These are phyloP conservation scores for Drosophila lacteicornis DNA, from an alignment of 1,140 invertebrate species.

Conservation along the genomic window DNA sequence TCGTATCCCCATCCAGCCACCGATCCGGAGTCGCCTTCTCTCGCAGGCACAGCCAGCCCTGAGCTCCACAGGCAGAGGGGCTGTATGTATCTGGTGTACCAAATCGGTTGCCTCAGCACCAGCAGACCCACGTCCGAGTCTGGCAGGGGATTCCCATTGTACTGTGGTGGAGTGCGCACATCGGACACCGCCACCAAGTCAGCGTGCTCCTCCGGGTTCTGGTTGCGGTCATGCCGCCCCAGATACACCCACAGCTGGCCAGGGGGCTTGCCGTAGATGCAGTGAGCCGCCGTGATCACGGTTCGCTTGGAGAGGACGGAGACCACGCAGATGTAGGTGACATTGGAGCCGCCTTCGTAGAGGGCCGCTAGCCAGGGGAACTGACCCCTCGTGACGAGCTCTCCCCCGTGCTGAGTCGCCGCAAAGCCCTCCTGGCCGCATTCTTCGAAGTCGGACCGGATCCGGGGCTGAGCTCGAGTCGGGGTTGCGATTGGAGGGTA, in stretches of 20 bases:
- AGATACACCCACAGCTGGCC: slow-evolving; percentile 13
- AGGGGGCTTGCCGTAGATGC: slow-evolving; percentile 8
- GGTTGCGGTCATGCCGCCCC: slow-evolving; percentile 15
- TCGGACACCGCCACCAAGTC: slow-evolving; percentile 5
- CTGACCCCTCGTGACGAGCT: slow-evolving; percentile 7
- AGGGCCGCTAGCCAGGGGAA: slow-evolving; percentile 22
- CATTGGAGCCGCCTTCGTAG: not conserved
- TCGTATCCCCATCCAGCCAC: slow-evolving; percentile 21
- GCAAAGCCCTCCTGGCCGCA: slow-evolving; percentile 8
- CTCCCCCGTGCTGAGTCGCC: not conserved
- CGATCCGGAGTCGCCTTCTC: slow-evolving; percentile 8
- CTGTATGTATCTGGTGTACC: slow-evolving; percentile 20
- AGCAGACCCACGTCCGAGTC: slow-evolving; percentile 18
- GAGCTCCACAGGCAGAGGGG: slow-evolving; percentile 14
- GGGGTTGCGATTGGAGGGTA: too few species aligned
- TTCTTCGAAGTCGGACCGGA: slow-evolving; percentile 1
- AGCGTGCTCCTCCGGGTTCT: slow-evolving; percentile 1
- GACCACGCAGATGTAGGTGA: slow-evolving; percentile 5
- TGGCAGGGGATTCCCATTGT: slow-evolving; percentile 5
- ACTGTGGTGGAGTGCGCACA: slow-evolving; percentile 1
- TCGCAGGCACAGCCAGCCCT: not conserved
- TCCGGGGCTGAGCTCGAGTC: not conserved
- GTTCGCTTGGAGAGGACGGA: slow-evolving; percentile 23
- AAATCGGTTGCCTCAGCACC: not conserved
- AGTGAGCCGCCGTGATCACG: slow-evolving; percentile 23